A percentile compares a stretch with the other conserved stretches of the same genome.
Evolutionary conservation across 2,113 vertebrate species (phyloP).

Genomic region (Tylochromis polylepis): DNA sequence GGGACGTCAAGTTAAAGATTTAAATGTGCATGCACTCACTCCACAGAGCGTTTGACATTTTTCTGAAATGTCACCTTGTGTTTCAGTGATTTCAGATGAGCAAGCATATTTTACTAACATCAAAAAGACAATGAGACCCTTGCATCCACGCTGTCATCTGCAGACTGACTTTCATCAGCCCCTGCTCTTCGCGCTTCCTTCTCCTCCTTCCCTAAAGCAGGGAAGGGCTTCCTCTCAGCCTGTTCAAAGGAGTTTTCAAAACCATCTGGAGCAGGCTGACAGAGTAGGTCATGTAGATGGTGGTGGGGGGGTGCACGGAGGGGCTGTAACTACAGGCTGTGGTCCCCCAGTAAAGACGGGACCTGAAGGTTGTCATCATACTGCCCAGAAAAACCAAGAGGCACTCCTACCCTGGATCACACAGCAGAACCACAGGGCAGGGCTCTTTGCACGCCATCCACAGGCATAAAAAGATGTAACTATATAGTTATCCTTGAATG

Average conservation of each 20-base stretch:
- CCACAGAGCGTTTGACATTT: background rate
- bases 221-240: slow-evolving; percentile 48
- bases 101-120: background rate
- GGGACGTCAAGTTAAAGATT: background rate
- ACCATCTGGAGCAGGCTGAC: slow-evolving; percentile 69
- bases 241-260: slow-evolving; percentile 45
- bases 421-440: slow-evolving; percentile 36
- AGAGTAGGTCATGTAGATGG: slow-evolving; percentile 41
- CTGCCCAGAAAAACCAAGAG: slow-evolving; percentile 24
- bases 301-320: background rate
- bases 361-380: slow-evolving; percentile 61
- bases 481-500: background rate
- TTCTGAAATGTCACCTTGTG: background rate
- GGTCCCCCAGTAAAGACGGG: slow-evolving; percentile 33
- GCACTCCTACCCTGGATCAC: slow-evolving; percentile 45
- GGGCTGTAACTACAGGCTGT: slow-evolving; percentile 57
- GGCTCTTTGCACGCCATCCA: background rate
- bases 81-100: background rate
- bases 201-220: slow-evolving; percentile 1
- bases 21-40: background rate
- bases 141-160: background rate
- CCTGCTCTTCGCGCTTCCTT: background rate
- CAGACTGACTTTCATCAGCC: background rate
- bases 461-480: background rate
- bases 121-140: background rate